These are phyloP conservation scores for Phrynocephalus guinanensis DNA, from an alignment of 2,797 vertebrate genomes.

Conservation along the genomic window DNA sequence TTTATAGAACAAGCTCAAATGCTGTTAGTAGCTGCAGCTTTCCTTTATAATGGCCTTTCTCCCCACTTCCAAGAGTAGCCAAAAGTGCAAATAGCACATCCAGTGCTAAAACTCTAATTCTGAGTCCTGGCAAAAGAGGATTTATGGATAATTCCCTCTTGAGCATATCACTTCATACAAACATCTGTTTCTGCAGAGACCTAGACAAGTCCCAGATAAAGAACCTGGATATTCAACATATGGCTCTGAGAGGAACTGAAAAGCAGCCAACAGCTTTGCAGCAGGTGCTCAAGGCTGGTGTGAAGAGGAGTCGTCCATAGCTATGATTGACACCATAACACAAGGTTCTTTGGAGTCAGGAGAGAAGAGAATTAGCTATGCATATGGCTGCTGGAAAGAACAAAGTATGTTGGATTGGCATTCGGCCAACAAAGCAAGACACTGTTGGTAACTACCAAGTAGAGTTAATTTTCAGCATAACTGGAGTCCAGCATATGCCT, in stretches of 20 bases:
- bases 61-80: too few relatives aligned
- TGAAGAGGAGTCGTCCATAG: neutral
- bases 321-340: neutral
- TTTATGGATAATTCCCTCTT: slow-evolving; percentile 33
- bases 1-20: neutral
- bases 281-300: neutral
- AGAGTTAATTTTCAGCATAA: slow-evolving; percentile 9
- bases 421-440: neutral
- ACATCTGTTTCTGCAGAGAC: slow-evolving; percentile 63
- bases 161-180: slow-evolving; percentile 46
- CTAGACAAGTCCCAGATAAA: slow-evolving; percentile 41
- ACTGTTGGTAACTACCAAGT: neutral
- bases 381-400: neutral
- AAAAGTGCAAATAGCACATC: neutral
- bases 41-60: too few relatives aligned
- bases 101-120: slow-evolving; percentile 3
- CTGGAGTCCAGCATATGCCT: neutral
- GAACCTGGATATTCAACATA: slow-evolving; percentile 33
- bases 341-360: neutral
- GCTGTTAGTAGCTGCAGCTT: neutral
- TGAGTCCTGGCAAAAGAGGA: slow-evolving; percentile 16
- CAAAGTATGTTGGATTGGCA: neutral
- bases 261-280: slow-evolving; percentile 28
- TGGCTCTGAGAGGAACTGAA: slow-evolving; percentile 42
- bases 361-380: slow-evolving; percentile 1